Evolutionary conservation across 1,140 invertebrate species (phyloP).

Genomic region (Orchestia grillus): DNA sequence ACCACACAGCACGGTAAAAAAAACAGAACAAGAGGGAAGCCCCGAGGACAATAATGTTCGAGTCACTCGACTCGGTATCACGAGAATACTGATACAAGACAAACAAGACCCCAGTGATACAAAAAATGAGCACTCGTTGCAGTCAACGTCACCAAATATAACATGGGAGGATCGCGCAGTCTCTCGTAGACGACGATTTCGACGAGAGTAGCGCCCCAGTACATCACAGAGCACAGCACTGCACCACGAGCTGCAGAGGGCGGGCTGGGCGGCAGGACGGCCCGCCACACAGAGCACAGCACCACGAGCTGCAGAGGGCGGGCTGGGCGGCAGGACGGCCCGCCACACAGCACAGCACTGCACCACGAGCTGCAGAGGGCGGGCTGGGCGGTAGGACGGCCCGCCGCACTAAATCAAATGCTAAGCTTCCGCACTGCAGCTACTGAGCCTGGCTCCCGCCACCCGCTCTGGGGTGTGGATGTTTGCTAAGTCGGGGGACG

Average conservation of each 20-base stretch:
- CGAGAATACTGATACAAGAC: too few species aligned
- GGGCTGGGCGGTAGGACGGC: background rate
- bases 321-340: background rate
- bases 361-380: background rate
- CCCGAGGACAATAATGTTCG: too few species aligned
- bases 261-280: background rate
- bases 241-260: background rate
- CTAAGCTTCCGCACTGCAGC: constrained; percentile 48
- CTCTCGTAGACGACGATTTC: background rate
- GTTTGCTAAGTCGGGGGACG: background rate
- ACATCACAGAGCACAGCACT: background rate
- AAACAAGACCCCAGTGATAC: too few species aligned
- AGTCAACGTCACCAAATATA: background rate
- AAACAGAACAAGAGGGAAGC: too few species aligned
- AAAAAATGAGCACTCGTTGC: too few species aligned
- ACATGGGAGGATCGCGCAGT: background rate
- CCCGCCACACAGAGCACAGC: background rate
- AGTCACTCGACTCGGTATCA: too few species aligned
- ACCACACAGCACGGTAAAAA: too few species aligned
- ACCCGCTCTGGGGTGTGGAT: background rate
- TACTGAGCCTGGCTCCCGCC: background rate
- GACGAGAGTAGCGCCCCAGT: too few species aligned
- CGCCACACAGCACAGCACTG: background rate
- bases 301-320: background rate
- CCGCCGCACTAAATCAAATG: constrained; percentile 29